These are phyloP conservation scores for Criorhina ranunculi DNA, from an alignment of 2,888 invertebrate species.

Conservation along the genomic window DNA sequence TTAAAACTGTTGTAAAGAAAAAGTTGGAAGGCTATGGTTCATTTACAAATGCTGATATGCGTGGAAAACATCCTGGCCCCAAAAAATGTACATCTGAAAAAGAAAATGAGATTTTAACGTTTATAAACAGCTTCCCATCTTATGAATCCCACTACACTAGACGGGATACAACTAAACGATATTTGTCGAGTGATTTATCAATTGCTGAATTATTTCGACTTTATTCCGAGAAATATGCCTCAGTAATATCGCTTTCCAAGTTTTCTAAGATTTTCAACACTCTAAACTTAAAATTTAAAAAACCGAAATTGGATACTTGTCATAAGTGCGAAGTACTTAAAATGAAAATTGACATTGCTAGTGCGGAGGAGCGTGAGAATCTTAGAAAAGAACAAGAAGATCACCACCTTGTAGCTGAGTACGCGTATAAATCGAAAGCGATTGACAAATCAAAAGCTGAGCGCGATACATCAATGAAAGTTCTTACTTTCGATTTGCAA, in stretches of 20 bases:
- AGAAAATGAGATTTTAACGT: no score
- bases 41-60: conserved; percentile 40
- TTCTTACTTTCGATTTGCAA: no score
- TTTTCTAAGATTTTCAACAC: conserved; percentile 60
- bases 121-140: no score
- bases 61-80: conserved; percentile 42
- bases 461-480: conserved; percentile 3
- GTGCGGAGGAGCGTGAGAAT: conserved; percentile 1
- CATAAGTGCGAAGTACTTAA: conserved; percentile 71
- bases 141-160: no score
- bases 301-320: conserved; percentile 58
- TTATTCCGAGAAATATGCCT: conserved; percentile 13
- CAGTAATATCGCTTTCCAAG: conserved; percentile 70
- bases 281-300: conserved; percentile 73
- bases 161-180: no score
- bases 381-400: conserved; percentile 19
- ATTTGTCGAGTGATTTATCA: conserved; percentile 5
- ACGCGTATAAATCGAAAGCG: no score
- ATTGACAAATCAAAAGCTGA: conserved; percentile 57
- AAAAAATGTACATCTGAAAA: conserved; percentile 41
- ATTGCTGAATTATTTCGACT: conserved; percentile 19
- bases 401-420: no score
- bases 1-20: conserved; percentile 14
- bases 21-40: conserved; percentile 1
- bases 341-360: no score